Conservation (phyloP, 2,888 invertebrate genomes). For the Erannis defoliaria region DNA sequence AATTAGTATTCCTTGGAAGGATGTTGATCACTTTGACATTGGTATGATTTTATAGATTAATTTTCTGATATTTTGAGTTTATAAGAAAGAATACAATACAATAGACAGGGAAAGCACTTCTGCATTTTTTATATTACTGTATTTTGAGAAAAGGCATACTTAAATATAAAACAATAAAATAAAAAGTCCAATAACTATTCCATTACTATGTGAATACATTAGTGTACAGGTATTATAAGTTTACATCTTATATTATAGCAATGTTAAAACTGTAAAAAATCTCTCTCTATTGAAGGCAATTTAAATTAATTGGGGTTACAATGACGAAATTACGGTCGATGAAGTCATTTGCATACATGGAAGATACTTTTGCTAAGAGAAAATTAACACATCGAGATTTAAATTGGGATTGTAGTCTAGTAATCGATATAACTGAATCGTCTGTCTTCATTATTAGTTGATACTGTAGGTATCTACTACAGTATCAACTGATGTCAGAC, state of each 20-base stretch:
- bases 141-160: neutral
- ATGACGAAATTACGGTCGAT: slow-evolving; percentile 57
- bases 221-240: slow-evolving; percentile 16
- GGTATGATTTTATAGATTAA: slow-evolving; percentile 21
- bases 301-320: slow-evolving; percentile 57
- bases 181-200: slow-evolving; percentile 5
- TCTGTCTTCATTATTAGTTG: neutral
- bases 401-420: slow-evolving; percentile 13
- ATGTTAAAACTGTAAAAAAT: slow-evolving; percentile 40
- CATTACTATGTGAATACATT: slow-evolving; percentile 18
- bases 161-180: slow-evolving; percentile 8
- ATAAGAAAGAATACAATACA: too few relatives aligned
- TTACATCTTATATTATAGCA: slow-evolving; percentile 5
- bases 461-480: neutral
- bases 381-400: slow-evolving; percentile 26
- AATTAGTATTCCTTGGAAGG: slow-evolving; percentile 24
- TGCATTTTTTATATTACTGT: too few relatives aligned
- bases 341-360: slow-evolving; percentile 69
- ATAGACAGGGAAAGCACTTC: too few relatives aligned
- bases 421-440: slow-evolving; percentile 4
- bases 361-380: slow-evolving; percentile 48
- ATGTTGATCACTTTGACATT: slow-evolving; percentile 32
- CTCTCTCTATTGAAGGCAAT: slow-evolving; percentile 56
- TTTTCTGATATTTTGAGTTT: neutral
- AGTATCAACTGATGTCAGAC: neutral